A percentile compares a stretch with the other conserved stretches of the same genome.
Evolutionary conservation across 1,140 invertebrate genomes (phyloP).

Genomic region (Diorhabda carinulata): DNA sequence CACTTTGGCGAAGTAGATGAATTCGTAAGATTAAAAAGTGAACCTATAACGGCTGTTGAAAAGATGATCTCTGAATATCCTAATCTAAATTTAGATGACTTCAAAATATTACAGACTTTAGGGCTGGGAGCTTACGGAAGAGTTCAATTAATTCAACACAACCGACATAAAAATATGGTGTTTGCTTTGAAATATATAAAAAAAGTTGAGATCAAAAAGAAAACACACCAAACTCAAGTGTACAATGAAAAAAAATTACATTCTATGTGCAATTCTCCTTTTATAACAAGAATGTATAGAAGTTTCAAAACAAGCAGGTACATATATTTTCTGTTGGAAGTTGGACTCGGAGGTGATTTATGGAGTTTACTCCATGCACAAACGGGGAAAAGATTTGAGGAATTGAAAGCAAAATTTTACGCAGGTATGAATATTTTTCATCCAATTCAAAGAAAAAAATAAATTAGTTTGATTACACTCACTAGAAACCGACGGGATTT

Average conservation of each 20-base stretch:
- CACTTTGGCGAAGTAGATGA: conserved; percentile 45
- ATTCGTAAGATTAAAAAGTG: conserved; percentile 11
- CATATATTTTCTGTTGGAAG: conserved; percentile 95
- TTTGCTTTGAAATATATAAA: conserved; percentile 91
- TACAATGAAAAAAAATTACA: conserved; percentile 90
- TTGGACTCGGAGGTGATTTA: conserved; percentile 93
- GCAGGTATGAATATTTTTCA: conserved; percentile 16
- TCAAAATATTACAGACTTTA: conserved; percentile 79
- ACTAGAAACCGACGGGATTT: no score
- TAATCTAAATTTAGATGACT: conserved; percentile 68
- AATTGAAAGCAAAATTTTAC: conserved; percentile 82
- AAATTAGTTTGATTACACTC: no score
- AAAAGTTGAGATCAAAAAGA: conserved; percentile 88
- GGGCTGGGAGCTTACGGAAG: conserved; percentile 92
- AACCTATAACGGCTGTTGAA: conserved; percentile 4
- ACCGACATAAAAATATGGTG: conserved; percentile 59
- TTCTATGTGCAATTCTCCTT: conserved; percentile 61
- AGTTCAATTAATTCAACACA: conserved; percentile 71
- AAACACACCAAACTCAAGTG: conserved; percentile 78
- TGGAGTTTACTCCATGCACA: conserved; percentile 88
- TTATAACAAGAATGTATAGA: conserved; percentile 71
- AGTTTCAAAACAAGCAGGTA: conserved; percentile 95
- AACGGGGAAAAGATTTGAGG: conserved; percentile 73
- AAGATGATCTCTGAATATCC: conserved; percentile 51
- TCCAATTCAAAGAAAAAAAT: no score